A percentile compares a stretch with the other conserved stretches of the same genome.
Evolutionary conservation across 2,888 invertebrate species (phyloP).

Genomic region (Mythimna pallens): DNA sequence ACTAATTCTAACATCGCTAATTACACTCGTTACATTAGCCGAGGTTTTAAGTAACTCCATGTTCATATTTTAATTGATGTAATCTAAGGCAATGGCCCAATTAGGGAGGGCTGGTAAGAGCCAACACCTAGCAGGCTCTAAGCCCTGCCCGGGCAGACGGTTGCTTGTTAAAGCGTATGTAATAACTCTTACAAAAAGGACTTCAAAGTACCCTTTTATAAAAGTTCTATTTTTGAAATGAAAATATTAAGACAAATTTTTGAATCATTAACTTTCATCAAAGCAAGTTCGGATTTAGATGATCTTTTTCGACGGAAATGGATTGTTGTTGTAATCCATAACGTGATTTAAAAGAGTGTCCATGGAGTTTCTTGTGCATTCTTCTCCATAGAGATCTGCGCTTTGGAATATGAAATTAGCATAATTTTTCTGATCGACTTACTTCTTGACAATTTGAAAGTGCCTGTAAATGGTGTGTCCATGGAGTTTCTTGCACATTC

Average conservation of each 20-base stretch:
- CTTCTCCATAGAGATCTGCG: no score
- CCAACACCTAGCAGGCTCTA: slow-evolving; percentile 37
- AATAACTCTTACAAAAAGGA: slow-evolving; percentile 38
- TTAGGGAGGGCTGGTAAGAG: slow-evolving; percentile 48
- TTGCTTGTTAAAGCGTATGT: slow-evolving; percentile 41
- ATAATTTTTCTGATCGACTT: no score
- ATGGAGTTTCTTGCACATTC: no score
- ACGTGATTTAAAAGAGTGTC: no score
- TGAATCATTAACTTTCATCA: slow-evolving; percentile 30
- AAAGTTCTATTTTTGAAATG: slow-evolving; percentile 27
- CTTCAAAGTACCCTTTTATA: slow-evolving; percentile 8
- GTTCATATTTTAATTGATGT: slow-evolving; percentile 65
- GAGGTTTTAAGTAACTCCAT: slow-evolving; percentile 57
- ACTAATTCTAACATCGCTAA: slow-evolving; percentile 52
- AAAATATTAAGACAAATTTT: slow-evolving; percentile 48
- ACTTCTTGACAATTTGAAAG: no score
- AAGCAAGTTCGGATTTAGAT: slow-evolving; percentile 3
- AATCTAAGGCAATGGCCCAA: slow-evolving; percentile 56
- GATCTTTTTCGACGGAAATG: slow-evolving; percentile 24
- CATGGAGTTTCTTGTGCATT: no score
- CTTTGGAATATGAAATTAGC: no score
- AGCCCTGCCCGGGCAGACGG: slow-evolving; percentile 19
- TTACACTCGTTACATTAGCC: slow-evolving; percentile 53
- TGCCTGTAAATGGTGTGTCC: no score
- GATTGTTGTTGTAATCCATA: slow-evolving; percentile 13